Evolutionary conservation across 2,113 vertebrate genomes (phyloP).

Genomic region (Syrrhaptes paradoxus): DNA sequence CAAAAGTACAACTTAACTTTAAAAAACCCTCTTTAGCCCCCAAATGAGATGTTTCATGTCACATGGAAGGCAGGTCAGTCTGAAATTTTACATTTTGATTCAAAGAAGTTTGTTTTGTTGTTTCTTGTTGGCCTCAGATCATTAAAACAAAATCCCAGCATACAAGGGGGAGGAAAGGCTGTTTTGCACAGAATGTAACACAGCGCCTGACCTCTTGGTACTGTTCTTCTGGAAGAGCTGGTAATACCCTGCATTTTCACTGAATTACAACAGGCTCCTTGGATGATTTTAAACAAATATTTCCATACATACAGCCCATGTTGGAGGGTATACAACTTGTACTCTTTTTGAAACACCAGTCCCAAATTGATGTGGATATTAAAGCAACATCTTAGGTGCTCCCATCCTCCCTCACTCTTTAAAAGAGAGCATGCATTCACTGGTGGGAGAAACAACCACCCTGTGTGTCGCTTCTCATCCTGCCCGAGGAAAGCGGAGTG

Average conservation of each 20-base stretch:
- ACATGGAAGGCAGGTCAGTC: not conserved
- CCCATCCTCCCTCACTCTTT: not conserved
- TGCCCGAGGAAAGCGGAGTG: not conserved
- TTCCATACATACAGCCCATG: accelerated
- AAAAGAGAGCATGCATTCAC: not conserved
- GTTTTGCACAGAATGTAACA: not conserved
- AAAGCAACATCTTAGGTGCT: not conserved
- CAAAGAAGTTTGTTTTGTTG: not conserved
- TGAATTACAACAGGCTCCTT: not conserved
- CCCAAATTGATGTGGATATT: not conserved
- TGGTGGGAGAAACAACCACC: not conserved
- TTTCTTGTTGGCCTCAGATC: not conserved
- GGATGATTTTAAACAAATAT: not conserved
- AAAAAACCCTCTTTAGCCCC: not conserved
- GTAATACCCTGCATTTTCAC: not conserved
- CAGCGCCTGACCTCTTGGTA: not conserved
- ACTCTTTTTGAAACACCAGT: not conserved
- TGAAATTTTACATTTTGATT: not conserved
- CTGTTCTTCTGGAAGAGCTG: not conserved
- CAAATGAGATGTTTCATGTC: not conserved
- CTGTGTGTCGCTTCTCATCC: not conserved
- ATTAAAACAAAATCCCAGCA: not conserved
- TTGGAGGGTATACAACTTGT: not conserved
- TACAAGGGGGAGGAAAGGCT: not conserved
- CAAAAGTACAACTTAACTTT: not conserved